Conservation (phyloP, 2,113 vertebrate genomes). For the Ariopsis seemanni region DNA sequence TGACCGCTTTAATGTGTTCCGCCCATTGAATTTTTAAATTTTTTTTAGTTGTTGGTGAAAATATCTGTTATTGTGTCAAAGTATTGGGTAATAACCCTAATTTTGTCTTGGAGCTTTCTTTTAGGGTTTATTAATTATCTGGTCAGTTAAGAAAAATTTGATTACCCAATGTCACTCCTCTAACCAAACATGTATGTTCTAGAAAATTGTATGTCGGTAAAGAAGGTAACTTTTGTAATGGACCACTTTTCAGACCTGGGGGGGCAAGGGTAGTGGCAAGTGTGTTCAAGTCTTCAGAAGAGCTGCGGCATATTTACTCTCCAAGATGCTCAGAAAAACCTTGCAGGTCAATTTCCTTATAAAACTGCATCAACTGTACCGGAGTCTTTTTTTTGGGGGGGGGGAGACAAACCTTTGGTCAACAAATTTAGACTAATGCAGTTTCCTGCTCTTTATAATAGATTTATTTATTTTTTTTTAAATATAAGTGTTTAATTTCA, state of each 20-base stretch:
- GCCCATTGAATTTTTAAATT: not conserved
- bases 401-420: no score
- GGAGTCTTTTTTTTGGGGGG: not conserved
- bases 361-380: no score
- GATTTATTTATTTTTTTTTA: not conserved
- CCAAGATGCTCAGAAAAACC: not conserved
- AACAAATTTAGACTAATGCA: not conserved
- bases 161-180: no score
- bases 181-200: no score
- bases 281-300: not conserved
- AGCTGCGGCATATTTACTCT: not conserved
- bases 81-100: not conserved
- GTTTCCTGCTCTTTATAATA: no score
- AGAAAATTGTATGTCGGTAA: not conserved
- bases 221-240: not conserved
- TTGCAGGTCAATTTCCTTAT: no score
- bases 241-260: not conserved
- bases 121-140: not conserved
- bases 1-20: not conserved
- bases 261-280: not conserved
- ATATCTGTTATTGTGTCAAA: not conserved
- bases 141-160: not conserved
- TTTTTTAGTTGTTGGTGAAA: not conserved
- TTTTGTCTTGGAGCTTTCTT: not conserved
- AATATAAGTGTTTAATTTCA: no score